Conservation (phyloP, 2,888 invertebrate species). For the Hirtodrosophila trivittata region DNA sequence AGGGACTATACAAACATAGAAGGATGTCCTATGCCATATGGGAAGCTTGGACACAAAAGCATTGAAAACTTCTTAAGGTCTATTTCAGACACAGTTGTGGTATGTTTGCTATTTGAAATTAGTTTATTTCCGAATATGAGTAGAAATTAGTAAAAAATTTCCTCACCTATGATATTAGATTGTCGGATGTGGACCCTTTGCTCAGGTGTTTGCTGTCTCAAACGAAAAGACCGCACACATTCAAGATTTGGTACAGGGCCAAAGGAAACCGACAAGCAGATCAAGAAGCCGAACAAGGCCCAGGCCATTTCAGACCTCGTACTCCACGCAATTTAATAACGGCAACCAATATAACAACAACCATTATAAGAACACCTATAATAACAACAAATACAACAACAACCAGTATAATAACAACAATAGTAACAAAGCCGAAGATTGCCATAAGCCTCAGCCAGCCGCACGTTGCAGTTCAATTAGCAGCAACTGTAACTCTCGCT, state of each 20-base stretch:
- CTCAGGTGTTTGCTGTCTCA: constrained; percentile 56
- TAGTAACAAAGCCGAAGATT: neutral
- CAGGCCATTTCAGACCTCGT: neutral
- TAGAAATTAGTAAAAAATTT: neutral
- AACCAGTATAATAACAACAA: constrained; percentile 3
- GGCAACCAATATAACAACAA: neutral
- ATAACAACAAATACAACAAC: constrained; percentile 7
- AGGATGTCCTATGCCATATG: constrained; percentile 67
- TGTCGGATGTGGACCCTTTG: constrained; percentile 65
- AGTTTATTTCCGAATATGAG: neutral
- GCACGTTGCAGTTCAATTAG: no score
- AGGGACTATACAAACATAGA: constrained; percentile 69
- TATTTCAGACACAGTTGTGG: constrained; percentile 74
- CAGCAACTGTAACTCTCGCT: no score
- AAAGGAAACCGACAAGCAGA: constrained; percentile 67
- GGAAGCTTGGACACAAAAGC: constrained; percentile 64
- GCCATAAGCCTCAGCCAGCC: no score
- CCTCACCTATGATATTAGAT: constrained; percentile 53
- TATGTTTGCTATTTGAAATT: constrained; percentile 27
- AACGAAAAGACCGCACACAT: constrained; percentile 73
- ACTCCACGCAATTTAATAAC: neutral
- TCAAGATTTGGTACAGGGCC: constrained; percentile 65
- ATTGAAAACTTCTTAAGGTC: constrained; percentile 74
- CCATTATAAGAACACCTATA: constrained; percentile 1
- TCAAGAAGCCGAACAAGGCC: neutral